Evolutionary conservation across 2,888 invertebrate species (phyloP).

Genomic region (Drosophila anomelani): DNA sequence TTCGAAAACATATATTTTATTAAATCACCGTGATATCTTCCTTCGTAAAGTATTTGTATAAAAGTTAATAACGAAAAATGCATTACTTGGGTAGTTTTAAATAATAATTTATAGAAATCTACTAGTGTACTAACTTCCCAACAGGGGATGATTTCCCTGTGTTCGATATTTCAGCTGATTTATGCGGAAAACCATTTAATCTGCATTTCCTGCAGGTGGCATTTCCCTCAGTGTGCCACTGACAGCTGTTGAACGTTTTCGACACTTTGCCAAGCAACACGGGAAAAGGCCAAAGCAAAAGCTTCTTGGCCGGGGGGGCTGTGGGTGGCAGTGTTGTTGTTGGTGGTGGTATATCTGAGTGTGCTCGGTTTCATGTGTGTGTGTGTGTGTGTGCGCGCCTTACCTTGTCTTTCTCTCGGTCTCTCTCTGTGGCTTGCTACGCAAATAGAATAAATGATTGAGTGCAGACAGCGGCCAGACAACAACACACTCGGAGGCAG

Average conservation of each 20-base stretch:
- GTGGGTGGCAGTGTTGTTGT: slow-evolving; percentile 21
- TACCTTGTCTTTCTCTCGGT: slow-evolving; percentile 24
- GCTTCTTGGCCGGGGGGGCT: slow-evolving; percentile 45
- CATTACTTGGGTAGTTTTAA: not conserved
- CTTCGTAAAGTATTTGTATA: not conserved
- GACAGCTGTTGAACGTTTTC: slow-evolving; percentile 76
- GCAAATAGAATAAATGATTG: slow-evolving; percentile 58
- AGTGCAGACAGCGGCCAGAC: slow-evolving; percentile 71
- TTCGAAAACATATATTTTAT: too few species aligned
- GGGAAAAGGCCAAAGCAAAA: slow-evolving; percentile 49
- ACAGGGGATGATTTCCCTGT: not conserved
- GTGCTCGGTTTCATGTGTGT: slow-evolving; percentile 20
- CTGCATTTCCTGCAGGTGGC: not conserved
- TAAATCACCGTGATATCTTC: not conserved
- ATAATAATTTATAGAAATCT: not conserved
- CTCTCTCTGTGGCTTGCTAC: slow-evolving; percentile 23
- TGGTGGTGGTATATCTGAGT: slow-evolving; percentile 4
- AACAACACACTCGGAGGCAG: slow-evolving; percentile 49
- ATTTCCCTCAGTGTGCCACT: slow-evolving; percentile 17
- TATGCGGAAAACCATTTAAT: not conserved
- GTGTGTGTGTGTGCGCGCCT: slow-evolving; percentile 3
- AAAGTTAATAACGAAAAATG: not conserved
- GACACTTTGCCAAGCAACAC: slow-evolving; percentile 52
- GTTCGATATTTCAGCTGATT: not conserved
- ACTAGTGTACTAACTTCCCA: not conserved